Conservation (phyloP, 1,140 invertebrate genomes). For the Cydia pomonella region DNA sequence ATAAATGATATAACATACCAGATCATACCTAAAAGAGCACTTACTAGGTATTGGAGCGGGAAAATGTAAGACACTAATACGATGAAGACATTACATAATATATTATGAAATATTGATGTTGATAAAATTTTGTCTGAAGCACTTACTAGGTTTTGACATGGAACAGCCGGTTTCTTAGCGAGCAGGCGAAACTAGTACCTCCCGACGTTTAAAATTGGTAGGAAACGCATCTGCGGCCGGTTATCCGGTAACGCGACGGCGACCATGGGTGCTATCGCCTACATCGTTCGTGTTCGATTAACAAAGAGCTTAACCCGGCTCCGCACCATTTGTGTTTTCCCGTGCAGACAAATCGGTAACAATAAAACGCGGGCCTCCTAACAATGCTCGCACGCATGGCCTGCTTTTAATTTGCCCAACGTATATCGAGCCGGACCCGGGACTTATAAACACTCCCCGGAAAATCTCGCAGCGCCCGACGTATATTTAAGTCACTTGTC, state of each 20-base stretch:
- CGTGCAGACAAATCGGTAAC: constrained; percentile 76
- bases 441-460: constrained; percentile 70
- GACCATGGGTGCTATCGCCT: constrained; percentile 53
- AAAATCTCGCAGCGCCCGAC: constrained; percentile 51
- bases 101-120: too few species aligned
- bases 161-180: too few species aligned
- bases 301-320: constrained; percentile 72
- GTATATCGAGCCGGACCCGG: constrained; percentile 62
- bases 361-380: constrained; percentile 67
- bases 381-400: constrained; percentile 71
- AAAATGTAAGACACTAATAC: too few species aligned
- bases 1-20: too few species aligned
- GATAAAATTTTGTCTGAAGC: too few species aligned
- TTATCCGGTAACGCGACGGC: constrained; percentile 44
- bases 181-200: background rate
- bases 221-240: constrained; percentile 7
- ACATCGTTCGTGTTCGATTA: constrained; percentile 64
- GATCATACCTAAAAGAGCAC: too few species aligned
- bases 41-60: too few species aligned
- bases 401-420: constrained; percentile 78
- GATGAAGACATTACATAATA: too few species aligned
- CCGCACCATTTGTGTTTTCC: constrained; percentile 70
- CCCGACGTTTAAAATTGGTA: background rate
- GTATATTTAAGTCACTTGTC: constrained; percentile 49
- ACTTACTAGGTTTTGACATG: too few species aligned